These are phyloP conservation scores for Sandelia bainsii DNA, from an alignment of 2,797 vertebrate genomes.

Conservation along the genomic window DNA sequence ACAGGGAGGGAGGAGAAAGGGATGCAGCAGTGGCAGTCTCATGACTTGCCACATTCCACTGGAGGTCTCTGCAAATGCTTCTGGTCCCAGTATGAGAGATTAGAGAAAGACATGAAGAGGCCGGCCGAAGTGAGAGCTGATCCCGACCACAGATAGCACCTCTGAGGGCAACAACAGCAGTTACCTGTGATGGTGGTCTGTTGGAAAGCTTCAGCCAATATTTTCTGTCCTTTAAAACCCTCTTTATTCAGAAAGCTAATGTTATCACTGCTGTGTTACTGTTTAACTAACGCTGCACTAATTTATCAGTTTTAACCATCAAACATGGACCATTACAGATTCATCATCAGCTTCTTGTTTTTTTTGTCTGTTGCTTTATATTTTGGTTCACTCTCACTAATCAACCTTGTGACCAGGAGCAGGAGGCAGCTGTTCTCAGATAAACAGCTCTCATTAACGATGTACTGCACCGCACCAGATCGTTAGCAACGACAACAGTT, in stretches of 20 bases:
- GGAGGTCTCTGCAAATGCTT: constrained; percentile 65
- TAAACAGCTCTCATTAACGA: no score
- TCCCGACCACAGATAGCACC: constrained; percentile 70
- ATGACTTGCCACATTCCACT: constrained; percentile 77
- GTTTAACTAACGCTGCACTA: not conserved
- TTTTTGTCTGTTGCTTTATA: not conserved
- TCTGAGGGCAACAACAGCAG: constrained; percentile 39
- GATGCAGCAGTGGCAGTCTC: constrained; percentile 63
- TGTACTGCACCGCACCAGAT: no score
- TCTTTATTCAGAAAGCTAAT: constrained; percentile 3
- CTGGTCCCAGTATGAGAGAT: constrained; percentile 70
- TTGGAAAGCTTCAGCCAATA: not conserved
- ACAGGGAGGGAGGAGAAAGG: constrained; percentile 26
- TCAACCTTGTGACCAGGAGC: no score
- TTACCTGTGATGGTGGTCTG: constrained; percentile 54
- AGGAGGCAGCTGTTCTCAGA: no score
- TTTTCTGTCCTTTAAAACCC: constrained; percentile 20
- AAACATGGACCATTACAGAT: no score
- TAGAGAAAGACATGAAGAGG: constrained; percentile 64
- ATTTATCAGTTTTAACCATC: not conserved
- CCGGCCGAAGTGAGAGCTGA: constrained; percentile 75
- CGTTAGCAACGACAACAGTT: no score
- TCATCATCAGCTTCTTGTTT: no score
- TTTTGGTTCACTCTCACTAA: not conserved
- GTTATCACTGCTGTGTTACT: not conserved